Conservation (phyloP, 53 echinoderm and acorn worm genomes). For the Stichopus horrens region DNA sequence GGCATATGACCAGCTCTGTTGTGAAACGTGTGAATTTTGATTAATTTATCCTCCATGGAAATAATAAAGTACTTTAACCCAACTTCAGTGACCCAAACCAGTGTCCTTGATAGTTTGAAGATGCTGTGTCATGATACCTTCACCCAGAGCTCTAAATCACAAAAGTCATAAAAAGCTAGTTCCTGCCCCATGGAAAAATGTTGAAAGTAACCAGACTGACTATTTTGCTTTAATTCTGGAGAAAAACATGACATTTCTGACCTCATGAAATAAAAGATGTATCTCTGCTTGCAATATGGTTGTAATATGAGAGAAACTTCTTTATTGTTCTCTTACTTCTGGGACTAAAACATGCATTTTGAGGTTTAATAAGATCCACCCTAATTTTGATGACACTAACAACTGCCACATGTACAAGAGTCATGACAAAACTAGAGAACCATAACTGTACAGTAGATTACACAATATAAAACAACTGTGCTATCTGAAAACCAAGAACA, state of each 20-base stretch:
- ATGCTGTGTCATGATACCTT: neutral
- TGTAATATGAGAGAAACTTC: neutral
- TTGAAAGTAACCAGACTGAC: neutral
- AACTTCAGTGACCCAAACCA: no score
- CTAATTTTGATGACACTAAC: slow-evolving; percentile 13
- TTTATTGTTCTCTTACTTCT: slow-evolving; percentile 4
- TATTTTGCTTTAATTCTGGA: neutral
- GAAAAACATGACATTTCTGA: neutral
- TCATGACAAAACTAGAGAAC: no score
- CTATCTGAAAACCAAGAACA: no score
- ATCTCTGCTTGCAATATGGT: slow-evolving; percentile 12
- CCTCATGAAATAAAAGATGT: slow-evolving; percentile 6
- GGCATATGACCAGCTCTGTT: no score
- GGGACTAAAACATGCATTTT: neutral
- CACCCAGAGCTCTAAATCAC: neutral
- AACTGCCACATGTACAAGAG: slow-evolving; percentile 8
- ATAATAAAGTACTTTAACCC: no score
- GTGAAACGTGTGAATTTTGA: no score
- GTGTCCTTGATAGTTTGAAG: no score
- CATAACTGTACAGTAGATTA: no score
- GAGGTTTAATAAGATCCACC: slow-evolving; percentile 1
- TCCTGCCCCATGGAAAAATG: neutral
- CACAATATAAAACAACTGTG: no score
- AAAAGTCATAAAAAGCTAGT: neutral
- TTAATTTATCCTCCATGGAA: no score